A percentile compares a stretch with the other conserved stretches of the same genome.
Conservation (phyloP, 2,888 invertebrate species). For the Eumerus sabulonum region DNA sequence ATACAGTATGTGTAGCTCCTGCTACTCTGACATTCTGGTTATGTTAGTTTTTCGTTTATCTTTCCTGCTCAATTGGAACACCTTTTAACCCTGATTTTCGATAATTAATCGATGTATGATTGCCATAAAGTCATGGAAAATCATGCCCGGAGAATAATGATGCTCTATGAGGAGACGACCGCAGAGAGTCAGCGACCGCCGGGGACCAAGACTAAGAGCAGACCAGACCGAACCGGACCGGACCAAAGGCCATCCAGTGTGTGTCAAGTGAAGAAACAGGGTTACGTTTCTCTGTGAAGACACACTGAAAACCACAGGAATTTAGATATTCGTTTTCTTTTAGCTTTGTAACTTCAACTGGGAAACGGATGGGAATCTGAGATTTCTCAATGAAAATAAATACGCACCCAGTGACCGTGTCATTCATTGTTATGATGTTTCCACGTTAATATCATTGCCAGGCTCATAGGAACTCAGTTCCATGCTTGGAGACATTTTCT, state of each 20-base stretch:
- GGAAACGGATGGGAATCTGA: constrained; percentile 36
- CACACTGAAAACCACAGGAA: constrained; percentile 33
- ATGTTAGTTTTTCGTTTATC: background rate
- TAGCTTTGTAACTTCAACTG: background rate
- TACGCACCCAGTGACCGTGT: constrained; percentile 10
- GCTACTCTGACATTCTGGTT: constrained; percentile 7
- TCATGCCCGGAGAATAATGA: background rate
- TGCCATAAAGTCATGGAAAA: background rate
- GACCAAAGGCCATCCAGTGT: constrained; percentile 7
- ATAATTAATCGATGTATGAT: constrained; percentile 19
- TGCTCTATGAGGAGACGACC: background rate
- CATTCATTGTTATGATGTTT: constrained; percentile 15
- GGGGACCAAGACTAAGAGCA: constrained; percentile 2
- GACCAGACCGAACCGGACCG: background rate
- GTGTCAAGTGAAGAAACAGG: background rate
- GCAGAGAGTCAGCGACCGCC: background rate
- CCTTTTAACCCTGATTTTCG: constrained; percentile 32
- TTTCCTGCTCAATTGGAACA: constrained; percentile 9
- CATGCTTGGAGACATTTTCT: background rate
- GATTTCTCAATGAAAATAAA: constrained; percentile 18
- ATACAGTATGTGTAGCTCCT: no score
- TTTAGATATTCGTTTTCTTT: background rate
- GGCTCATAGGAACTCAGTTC: background rate
- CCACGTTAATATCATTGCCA: background rate
- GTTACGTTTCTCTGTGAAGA: constrained; percentile 5